phyloP scores from a whole-genome alignment of 2,888 invertebrate species.

The Dolichomitus sp. region DNA sequence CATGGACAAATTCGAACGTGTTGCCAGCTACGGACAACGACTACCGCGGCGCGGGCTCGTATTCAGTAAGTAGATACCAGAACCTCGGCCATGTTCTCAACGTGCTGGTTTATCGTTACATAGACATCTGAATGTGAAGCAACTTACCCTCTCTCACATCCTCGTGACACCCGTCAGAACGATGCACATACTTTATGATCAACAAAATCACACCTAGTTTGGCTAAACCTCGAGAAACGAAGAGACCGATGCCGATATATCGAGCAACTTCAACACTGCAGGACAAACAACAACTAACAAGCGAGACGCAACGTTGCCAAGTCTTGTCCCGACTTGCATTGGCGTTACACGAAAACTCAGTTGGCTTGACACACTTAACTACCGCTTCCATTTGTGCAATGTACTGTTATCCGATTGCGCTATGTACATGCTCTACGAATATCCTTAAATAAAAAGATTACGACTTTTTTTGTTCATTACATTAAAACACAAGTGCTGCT shows the following conservation, averaged over 20 bases:
- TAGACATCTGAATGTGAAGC: not conserved
- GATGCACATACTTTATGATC: conserved; percentile 36
- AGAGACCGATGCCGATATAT: conserved; percentile 72
- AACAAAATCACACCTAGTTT: conserved; percentile 48
- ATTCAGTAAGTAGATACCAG: conserved; percentile 17
- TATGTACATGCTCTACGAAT: not conserved
- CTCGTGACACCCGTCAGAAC: conserved; percentile 8
- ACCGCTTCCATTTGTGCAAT: conserved; percentile 34
- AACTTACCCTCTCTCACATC: conserved; percentile 51
- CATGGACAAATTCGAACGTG: conserved; percentile 48
- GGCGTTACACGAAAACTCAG: conserved; percentile 51
- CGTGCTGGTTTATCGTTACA: conserved; percentile 12
- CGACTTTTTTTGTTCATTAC: not conserved
- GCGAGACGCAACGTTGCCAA: conserved; percentile 77
- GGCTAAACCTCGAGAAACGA: conserved; percentile 32
- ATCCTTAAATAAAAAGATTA: not conserved
- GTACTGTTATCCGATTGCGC: not conserved
- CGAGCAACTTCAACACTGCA: conserved; percentile 78
- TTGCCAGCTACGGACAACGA: conserved; percentile 25
- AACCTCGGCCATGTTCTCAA: conserved; percentile 56
- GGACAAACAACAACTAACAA: conserved; percentile 74
- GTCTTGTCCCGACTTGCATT: conserved; percentile 59
- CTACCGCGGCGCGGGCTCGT: conserved; percentile 31
- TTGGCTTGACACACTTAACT: conserved; percentile 37
- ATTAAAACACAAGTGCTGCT: not conserved